phyloP scores from a whole-genome alignment of 2,797 vertebrate species.

The Tokudaia muenninki region DNA sequence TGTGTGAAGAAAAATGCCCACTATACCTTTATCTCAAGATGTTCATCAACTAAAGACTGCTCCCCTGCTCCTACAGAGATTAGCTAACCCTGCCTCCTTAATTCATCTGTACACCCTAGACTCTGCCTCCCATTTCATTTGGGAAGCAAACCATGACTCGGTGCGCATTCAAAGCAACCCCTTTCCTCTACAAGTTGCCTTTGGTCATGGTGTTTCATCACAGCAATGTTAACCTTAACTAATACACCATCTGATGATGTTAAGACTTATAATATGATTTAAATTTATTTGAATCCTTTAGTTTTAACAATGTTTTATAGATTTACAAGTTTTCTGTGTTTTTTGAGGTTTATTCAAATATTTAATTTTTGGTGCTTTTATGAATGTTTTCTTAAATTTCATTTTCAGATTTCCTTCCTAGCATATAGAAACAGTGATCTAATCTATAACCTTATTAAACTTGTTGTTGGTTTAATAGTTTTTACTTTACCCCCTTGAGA shows the following conservation, averaged over 20 bases:
- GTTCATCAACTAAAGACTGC: neutral
- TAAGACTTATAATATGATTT: neutral
- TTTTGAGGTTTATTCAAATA: neutral
- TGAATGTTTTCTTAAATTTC: neutral
- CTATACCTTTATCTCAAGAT: neutral
- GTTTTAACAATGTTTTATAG: slow-evolving; percentile 11
- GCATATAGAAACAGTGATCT: neutral
- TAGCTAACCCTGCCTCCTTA: neutral
- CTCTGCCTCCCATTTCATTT: neutral
- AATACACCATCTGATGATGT: neutral
- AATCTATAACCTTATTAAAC: neutral
- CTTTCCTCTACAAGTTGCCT: neutral
- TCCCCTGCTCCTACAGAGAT: neutral
- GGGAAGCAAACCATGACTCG: neutral
- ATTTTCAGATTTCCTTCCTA: neutral
- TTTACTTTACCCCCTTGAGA: neutral
- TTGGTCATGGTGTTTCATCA: neutral
- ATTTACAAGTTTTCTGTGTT: slow-evolving; percentile 40
- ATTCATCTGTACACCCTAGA: neutral
- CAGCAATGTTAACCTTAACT: neutral
- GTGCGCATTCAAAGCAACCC: neutral
- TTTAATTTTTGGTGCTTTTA: slow-evolving; percentile 24
- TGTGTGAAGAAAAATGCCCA: neutral
- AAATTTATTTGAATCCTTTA: neutral
- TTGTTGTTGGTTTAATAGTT: neutral